Evolutionary conservation across 2,113 vertebrate species (phyloP).

Genomic region (Mobula birostris): DNA sequence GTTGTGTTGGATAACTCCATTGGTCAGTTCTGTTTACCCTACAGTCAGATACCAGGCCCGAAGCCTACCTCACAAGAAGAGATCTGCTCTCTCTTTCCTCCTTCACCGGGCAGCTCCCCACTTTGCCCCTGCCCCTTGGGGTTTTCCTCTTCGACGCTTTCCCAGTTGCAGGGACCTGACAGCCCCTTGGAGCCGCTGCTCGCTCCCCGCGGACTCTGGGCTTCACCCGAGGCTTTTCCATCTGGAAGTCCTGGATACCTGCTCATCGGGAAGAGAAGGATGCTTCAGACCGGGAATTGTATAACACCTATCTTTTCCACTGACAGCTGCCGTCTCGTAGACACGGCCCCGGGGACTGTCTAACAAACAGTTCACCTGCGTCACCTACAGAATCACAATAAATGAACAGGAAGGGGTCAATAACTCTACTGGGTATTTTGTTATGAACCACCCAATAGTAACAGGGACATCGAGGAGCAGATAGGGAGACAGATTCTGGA

Average conservation of each 20-base stretch:
- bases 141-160: constrained; percentile 39
- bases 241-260: constrained; percentile 47
- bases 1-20: no score
- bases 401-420: no score
- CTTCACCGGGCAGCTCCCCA: neutral
- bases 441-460: no score
- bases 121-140: constrained; percentile 39
- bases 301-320: no score
- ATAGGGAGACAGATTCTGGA: no score
- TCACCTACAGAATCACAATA: no score
- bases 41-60: neutral
- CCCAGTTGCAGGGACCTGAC: neutral
- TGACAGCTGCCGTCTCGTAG: neutral
- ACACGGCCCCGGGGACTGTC: no score
- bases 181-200: constrained; percentile 35
- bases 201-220: constrained; percentile 42
- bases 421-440: no score
- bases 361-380: no score
- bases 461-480: no score
- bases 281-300: neutral
- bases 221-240: constrained; percentile 46
- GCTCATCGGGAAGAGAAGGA: neutral
- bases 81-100: constrained; percentile 35
- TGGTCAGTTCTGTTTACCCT: neutral
- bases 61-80: neutral